A percentile compares a stretch with the other conserved stretches of the same genome.
Evolutionary conservation across 2,113 vertebrate genomes (phyloP).

Genomic region (Sinocyclocheilus anophthalmus): DNA sequence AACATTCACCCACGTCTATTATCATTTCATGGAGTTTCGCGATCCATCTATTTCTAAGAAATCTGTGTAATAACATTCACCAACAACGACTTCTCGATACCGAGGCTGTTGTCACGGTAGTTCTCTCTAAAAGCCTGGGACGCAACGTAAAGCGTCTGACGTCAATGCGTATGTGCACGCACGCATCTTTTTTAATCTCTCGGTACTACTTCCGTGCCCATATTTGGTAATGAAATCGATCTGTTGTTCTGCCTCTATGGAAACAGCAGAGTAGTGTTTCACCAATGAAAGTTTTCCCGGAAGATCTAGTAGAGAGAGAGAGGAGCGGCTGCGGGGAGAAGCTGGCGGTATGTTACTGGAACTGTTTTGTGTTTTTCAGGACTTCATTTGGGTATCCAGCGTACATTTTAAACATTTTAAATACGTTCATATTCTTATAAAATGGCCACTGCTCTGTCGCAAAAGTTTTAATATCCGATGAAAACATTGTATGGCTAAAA

Average conservation of each 20-base stretch:
- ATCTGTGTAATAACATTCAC: not conserved
- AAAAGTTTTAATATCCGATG: not conserved
- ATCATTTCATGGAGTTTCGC: not conserved
- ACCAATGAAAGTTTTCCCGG: slow-evolving; percentile 55
- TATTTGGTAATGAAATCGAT: slow-evolving; percentile 58
- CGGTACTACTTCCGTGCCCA: slow-evolving; percentile 69
- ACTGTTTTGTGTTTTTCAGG: not conserved
- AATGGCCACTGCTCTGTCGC: not conserved
- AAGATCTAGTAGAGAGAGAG: slow-evolving; percentile 54
- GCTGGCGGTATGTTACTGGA: slow-evolving; percentile 6
- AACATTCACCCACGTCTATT: not conserved
- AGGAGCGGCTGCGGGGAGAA: not conserved
- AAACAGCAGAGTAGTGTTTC: slow-evolving; percentile 61
- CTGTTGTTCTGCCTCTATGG: slow-evolving; percentile 75
- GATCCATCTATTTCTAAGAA: not conserved
- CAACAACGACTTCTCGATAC: not conserved
- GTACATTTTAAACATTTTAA: not conserved
- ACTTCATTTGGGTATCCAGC: not conserved
- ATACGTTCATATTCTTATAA: not conserved
- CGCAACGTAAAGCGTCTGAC: slow-evolving; percentile 60
- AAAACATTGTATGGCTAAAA: not conserved
- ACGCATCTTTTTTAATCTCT: not conserved
- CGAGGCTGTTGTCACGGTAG: not conserved
- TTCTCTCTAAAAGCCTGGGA: not conserved
- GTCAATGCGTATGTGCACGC: slow-evolving; percentile 62